Evolutionary conservation across 2,797 vertebrate species (phyloP).

Genomic region (Melopsittacus undulatus): DNA sequence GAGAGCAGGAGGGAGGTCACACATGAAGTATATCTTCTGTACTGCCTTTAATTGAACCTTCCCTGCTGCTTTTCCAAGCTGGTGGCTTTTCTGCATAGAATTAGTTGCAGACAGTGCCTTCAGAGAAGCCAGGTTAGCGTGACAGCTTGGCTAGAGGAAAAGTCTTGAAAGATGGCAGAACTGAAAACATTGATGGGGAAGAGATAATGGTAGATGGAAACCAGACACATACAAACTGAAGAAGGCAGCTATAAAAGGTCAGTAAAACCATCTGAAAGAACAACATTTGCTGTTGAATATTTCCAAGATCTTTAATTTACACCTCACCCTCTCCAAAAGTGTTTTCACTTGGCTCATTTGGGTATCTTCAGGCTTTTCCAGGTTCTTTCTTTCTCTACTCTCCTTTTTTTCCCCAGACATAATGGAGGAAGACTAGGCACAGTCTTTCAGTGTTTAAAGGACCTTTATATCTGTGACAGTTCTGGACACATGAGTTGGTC

Average conservation of each 20-base stretch:
- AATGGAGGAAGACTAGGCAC: background rate
- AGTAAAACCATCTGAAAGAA: background rate
- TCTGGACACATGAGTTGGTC: background rate
- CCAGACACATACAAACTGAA: background rate
- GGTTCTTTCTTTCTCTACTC: too few species aligned
- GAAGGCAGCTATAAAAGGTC: background rate
- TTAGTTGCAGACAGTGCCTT: background rate
- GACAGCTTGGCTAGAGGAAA: background rate
- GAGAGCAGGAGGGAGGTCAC: background rate
- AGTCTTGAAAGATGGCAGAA: background rate
- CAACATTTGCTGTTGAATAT: too few species aligned
- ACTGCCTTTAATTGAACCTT: slow-evolving; percentile 23
- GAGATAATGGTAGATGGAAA: background rate
- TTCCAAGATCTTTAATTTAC: too few species aligned
- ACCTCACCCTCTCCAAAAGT: too few species aligned
- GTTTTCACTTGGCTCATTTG: too few species aligned
- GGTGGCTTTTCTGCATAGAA: background rate
- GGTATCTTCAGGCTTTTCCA: too few species aligned
- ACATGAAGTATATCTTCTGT: background rate
- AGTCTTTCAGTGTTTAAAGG: background rate
- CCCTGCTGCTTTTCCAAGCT: slow-evolving; percentile 18
- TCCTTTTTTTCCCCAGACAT: too few species aligned
- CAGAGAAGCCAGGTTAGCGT: background rate
- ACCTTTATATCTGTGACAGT: background rate
- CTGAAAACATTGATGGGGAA: background rate